Conservation (phyloP, 2,888 invertebrate species). For the Drepanosiphum platanoidis region DNA sequence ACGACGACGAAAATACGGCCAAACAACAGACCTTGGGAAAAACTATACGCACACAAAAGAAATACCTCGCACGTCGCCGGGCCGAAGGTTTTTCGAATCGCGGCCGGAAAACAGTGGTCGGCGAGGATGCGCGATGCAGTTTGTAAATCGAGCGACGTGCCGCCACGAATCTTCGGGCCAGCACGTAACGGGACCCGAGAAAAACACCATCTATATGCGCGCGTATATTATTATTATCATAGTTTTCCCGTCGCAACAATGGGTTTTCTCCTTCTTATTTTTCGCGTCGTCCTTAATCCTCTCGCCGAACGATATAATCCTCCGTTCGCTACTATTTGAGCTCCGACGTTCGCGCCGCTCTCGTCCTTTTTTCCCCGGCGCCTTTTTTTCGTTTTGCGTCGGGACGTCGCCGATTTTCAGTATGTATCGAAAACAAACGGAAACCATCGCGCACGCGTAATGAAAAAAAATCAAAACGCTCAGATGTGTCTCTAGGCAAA, state of each 20-base stretch:
- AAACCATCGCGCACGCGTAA: too few species aligned
- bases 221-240: background rate
- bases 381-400: too few species aligned
- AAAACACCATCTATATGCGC: background rate
- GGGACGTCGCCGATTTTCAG: too few species aligned
- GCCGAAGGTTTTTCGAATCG: slow-evolving; percentile 7
- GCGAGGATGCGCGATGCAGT: background rate
- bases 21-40: slow-evolving; percentile 34
- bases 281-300: background rate
- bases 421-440: too few species aligned
- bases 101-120: slow-evolving; percentile 7
- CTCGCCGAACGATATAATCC: too few species aligned
- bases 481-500: too few species aligned
- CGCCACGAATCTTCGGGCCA: background rate
- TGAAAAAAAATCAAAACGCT: too few species aligned
- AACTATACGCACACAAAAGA: background rate
- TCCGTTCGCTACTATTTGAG: too few species aligned
- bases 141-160: background rate
- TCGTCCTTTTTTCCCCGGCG: background rate
- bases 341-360: background rate
- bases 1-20: background rate
- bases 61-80: background rate
- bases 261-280: background rate
- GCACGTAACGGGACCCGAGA: background rate
- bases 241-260: background rate